Percentiles rank a stretch among this genome's conserved stretches.
Conservation (phyloP, 2,888 invertebrate genomes). For the Eupelmus urozonus region DNA sequence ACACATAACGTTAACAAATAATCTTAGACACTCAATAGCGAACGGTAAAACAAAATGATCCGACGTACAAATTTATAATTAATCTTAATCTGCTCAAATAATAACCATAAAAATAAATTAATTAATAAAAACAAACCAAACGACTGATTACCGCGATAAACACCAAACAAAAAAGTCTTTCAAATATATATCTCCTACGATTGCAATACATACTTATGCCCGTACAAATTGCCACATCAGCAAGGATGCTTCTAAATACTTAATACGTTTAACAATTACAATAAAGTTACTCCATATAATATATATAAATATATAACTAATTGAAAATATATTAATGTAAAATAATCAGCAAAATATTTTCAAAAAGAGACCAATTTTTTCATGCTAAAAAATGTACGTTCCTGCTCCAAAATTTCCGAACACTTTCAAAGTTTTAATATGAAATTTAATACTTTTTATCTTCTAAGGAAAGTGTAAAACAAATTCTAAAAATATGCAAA, state of each 20-base stretch:
- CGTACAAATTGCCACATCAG: not conserved
- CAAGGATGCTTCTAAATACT: not conserved
- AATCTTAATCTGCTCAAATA: constrained; percentile 23
- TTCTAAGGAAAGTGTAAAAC: not conserved
- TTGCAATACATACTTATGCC: not conserved
- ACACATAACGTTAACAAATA: no score
- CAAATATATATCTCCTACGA: not conserved
- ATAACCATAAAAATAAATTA: not conserved
- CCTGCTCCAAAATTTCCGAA: no score
- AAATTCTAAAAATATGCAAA: not conserved
- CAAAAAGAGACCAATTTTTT: no score
- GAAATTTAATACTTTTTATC: not conserved
- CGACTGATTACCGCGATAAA: not conserved
- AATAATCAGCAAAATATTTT: no score
- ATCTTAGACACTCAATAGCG: no score
- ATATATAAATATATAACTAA: no score
- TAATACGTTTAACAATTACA: not conserved
- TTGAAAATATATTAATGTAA: no score
- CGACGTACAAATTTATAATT: constrained; percentile 10
- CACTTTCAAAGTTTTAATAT: no score
- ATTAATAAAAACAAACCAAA: not conserved
- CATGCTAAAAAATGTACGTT: no score
- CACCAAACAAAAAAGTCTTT: not conserved
- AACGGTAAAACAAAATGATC: no score
- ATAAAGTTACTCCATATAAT: no score